Evolutionary conservation across 1,140 invertebrate species (phyloP), one percentile per base, ranked within the genome.

Genomic region (Drosophila hydei): DNA sequence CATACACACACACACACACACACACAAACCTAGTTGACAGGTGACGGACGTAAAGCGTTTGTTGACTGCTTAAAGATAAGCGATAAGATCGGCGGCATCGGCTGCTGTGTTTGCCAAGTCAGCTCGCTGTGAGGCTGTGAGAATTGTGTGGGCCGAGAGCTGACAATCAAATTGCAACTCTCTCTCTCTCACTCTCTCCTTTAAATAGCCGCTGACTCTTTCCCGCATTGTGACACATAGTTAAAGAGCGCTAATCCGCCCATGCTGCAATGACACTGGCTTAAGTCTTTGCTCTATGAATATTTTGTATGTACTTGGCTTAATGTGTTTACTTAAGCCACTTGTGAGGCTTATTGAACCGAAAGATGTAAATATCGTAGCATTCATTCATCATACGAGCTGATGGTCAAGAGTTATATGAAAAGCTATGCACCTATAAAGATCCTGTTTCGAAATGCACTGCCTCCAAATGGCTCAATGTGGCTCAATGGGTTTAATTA

Each of bases 131-230:
- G 59, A 50, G 27, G 25, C 19, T 54, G 48, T 47, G 65, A 50
- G 45, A 23, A 12, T 18, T 27, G 7, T 4, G 23, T 14, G 38
- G 30, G 30, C 9, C n/a, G 14, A 42, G 38, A 42, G 14, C 38
- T 14, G 76, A 79, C 79, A 84, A 76, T 60, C 43, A 67, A 76
- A 84, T 75, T 63, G 65, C 79, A 69, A 36, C 64, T 60, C 62
- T 40, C 67, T 61, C 52, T 71, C 77, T 47, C 30, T 11, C 9
- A 11, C 30, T 33, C 7, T 30, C 7, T 30, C 27, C 27, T 8
- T 2, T 11, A 33, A 33, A n/a, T n/a, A n/a, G n/a, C n/a, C n/a
- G n/a, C n/a, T n/a, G n/a, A n/a, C n/a, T n/a, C n/a, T n/a, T n/a
- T n/a, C n/a, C 0, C 30, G 30, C 11, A 11, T 23, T 23, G 21